Evolutionary conservation across 2,888 invertebrate genomes (phyloP).

Genomic region (Trisateles emortualis): DNA sequence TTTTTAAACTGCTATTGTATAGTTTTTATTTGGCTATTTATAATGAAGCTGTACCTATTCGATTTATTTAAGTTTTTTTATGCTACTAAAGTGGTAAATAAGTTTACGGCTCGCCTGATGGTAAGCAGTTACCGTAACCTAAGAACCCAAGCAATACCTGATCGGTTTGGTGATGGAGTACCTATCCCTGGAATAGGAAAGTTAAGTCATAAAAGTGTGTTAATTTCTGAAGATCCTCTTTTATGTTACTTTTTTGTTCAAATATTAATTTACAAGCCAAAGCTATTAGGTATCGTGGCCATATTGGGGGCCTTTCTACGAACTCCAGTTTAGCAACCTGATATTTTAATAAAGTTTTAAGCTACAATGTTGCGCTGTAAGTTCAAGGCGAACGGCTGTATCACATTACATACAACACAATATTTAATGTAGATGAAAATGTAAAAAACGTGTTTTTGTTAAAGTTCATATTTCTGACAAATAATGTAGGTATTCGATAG

Average conservation of each 20-base stretch:
- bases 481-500: slow-evolving; percentile 1
- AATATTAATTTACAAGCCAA: slow-evolving; percentile 56
- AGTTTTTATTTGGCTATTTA: not conserved
- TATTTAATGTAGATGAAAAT: slow-evolving; percentile 34
- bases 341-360: slow-evolving; percentile 63
- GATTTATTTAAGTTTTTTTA: too few species aligned
- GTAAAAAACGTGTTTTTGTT: slow-evolving; percentile 26
- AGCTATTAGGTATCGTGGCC: slow-evolving; percentile 37
- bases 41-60: not conserved
- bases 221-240: too few species aligned
- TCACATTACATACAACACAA: slow-evolving; percentile 50
- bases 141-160: too few species aligned
- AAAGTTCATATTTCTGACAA: slow-evolving; percentile 8
- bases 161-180: too few species aligned
- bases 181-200: too few species aligned
- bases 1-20: slow-evolving; percentile 15
- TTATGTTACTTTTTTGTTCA: slow-evolving; percentile 13
- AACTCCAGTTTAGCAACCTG: slow-evolving; percentile 66
- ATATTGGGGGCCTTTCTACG: slow-evolving; percentile 68
- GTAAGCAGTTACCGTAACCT: too few species aligned
- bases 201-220: too few species aligned
- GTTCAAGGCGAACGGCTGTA: slow-evolving; percentile 56
- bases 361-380: slow-evolving; percentile 66
- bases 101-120: too few species aligned
- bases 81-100: too few species aligned